Evolutionary conservation across 2,113 vertebrate species (phyloP).

Genomic region (Hyaena hyaena): DNA sequence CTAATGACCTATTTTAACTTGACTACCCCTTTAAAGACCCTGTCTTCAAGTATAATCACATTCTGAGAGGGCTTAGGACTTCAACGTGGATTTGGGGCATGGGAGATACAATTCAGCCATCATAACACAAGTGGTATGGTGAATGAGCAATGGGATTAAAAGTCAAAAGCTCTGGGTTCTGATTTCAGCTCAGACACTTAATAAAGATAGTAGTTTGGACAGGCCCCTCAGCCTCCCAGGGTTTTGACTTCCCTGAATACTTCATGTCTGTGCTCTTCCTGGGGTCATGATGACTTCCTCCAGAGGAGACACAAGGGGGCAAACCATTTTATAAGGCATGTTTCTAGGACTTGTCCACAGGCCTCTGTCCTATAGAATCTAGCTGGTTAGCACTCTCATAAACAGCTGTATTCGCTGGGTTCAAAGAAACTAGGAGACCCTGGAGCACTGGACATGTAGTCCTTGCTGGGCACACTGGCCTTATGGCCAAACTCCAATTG

Average conservation of each 20-base stretch:
- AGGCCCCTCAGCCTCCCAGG: not conserved
- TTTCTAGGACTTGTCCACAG: not conserved
- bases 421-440: not conserved
- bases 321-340: not conserved
- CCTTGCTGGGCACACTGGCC: not conserved
- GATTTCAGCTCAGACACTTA: not conserved
- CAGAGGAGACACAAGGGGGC: not conserved
- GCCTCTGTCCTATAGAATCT: not conserved
- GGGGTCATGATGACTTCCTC: not conserved
- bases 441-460: too few relatives aligned
- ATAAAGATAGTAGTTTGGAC: not conserved
- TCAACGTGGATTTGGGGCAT: not conserved
- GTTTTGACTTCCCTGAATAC: not conserved
- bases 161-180: not conserved
- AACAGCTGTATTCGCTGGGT: not conserved
- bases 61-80: not conserved
- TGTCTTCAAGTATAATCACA: not conserved
- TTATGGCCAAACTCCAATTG: not conserved
- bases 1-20: not conserved
- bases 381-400: not conserved
- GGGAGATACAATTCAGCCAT: not conserved
- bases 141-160: not conserved
- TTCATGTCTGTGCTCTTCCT: not conserved
- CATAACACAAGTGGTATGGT: not conserved
- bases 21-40: not conserved